Evolutionary conservation across 2,888 invertebrate species (phyloP).

Genomic region (Chrysolina oricalcia): DNA sequence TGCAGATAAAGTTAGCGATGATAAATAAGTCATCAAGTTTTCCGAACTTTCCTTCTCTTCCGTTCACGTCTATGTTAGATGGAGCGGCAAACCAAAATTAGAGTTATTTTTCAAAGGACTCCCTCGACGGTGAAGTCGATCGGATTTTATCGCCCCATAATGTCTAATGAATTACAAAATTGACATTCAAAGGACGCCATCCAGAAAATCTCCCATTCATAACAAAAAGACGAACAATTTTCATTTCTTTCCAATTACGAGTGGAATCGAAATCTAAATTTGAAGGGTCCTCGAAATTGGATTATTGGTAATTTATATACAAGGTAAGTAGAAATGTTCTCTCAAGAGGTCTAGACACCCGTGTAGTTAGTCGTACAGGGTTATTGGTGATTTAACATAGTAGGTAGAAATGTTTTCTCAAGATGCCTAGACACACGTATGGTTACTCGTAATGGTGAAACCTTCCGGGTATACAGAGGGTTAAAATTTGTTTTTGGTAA

Average conservation of each 20-base stretch:
- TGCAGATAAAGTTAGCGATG: conserved; percentile 36
- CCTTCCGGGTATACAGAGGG: no score
- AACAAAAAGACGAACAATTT: conserved; percentile 2
- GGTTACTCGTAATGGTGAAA: no score
- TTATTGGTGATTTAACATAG: no score
- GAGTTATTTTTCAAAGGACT: conserved; percentile 53
- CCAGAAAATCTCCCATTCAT: conserved; percentile 1
- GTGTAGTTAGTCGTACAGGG: no score
- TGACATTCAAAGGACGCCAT: conserved; percentile 48
- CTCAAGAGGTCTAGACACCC: no score
- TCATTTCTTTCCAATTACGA: background rate
- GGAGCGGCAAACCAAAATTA: conserved; percentile 47
- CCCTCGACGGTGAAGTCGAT: conserved; percentile 42
- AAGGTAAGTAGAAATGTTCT: background rate
- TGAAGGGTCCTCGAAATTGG: background rate
- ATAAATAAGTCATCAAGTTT: conserved; percentile 49
- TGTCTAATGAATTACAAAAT: conserved; percentile 51
- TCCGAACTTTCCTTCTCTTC: conserved; percentile 30
- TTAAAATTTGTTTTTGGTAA: no score
- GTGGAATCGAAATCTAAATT: background rate
- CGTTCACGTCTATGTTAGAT: conserved; percentile 47
- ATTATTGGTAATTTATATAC: background rate
- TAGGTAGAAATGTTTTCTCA: no score
- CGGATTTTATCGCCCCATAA: conserved; percentile 48
- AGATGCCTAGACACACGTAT: no score